Base-by-base conservation (phyloP, 1,140 invertebrate species). In the Phortica variegata region DNA sequence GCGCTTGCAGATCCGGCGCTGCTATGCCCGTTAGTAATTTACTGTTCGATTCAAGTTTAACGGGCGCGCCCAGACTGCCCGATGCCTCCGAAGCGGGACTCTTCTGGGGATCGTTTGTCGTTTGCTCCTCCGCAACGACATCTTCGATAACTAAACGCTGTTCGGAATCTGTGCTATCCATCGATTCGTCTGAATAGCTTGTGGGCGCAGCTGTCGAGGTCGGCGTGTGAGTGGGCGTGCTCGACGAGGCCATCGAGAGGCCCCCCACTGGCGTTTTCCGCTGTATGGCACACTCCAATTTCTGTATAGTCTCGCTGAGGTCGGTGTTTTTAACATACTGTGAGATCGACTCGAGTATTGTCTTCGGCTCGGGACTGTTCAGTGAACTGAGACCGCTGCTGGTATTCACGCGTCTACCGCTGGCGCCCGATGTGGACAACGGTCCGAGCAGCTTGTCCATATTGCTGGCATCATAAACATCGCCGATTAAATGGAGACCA, bases 161-260 rank as follows among this genome's bases (percentile, higher is more conserved):
- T 60, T 88, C 87, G 1, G 85, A 87, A 65, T 89, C 87, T 45
- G 85, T 87, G 49, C 85, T 87, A 53, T 89, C 87, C 2, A 77
- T 78, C 0, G 79, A 82, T 46, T 83, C 81, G 6, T 76, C 73
- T 8, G 60, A 66, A 46, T 60, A 74, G 12, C 47, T 56, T 10
- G 49, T 5, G 55, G 29, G 2, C 7, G 52, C 52, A 7, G 18
- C 43, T 8, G 43, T 54, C 0, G 56, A 54, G 19, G 52, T 58
- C 2, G 54, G 54, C 2, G 58, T 52, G 8, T 54, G 55, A 1
- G 61, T 56, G 1, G 65, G 58, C 1, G 63, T 66, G 0, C 58
- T 57, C 12, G 62, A 66, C 3, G 59, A 55, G 23, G 61, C 52
- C 45, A 71, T 38, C 0, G 68, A 66, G 40, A 58, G 62, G 0